Evolutionary conservation across 2,888 invertebrate species (phyloP), one percentile per base, ranked within the genome.

Genomic region (Abrostola tripartita): DNA sequence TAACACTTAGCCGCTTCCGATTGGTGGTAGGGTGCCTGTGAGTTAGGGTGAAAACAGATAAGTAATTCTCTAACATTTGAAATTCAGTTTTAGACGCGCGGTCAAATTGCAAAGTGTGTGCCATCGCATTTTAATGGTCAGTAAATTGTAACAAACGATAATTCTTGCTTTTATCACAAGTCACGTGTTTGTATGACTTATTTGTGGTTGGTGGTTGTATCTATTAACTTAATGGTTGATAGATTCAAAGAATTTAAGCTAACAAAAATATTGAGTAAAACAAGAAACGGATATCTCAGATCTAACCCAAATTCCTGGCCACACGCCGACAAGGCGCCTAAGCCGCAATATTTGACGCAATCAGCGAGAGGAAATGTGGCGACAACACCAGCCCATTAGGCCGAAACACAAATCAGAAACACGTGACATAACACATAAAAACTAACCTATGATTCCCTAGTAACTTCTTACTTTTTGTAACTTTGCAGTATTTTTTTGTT

Each of bases 1-100:
- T 88, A 88, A 90, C 91, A 92, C 92, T 91, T 88, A 85, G 79
- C 58, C 61, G 77, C 86, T 92, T 93, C 92, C 92, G 88, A 89
- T 86, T 84, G 77, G 24, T 35, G 60, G 77, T 87, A 86, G 85
- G 82, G 88, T 89, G 84, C 60, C 83, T 51, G 70, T 71, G 37
- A 12, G 56, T 62, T 72, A 44, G 51, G 9, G 2, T 9, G 24
- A 50, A 52, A 37, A 55, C 9, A 7, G 5, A 9, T 36, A 38
- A 10, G 11, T 11, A 36, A 8, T 7, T 14, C 11, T 35, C 10
- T 5, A 36, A 10, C 1, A 11, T 35, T 14, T 10, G 35, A 10
- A 9, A n/a, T n/a, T n/a, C n/a, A n/a, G n/a, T n/a, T n/a, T n/a
- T n/a, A n/a, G n/a, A n/a, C n/a, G n/a, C n/a, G n/a, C n/a, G n/a